These are phyloP conservation scores for Microdon myrmicae DNA, from an alignment of 2,888 invertebrate species.

Conservation along the genomic window DNA sequence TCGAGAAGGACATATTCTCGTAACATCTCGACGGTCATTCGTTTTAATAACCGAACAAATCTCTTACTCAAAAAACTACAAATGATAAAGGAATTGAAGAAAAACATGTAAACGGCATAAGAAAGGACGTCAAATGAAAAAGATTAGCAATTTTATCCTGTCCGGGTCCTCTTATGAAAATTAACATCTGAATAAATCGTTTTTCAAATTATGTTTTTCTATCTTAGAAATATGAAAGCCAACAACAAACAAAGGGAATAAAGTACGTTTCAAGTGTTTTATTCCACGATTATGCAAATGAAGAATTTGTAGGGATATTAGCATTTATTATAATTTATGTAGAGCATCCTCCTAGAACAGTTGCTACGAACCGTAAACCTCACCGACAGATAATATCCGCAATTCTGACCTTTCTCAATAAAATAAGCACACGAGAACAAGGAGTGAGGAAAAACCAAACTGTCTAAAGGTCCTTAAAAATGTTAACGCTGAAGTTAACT, in stretches of 20 bases:
- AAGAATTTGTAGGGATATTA: slow-evolving; percentile 21
- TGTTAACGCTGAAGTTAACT: no score
- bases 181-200: slow-evolving; percentile 34
- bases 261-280: slow-evolving; percentile 33
- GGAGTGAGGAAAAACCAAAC: no score
- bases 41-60: slow-evolving; percentile 43
- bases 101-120: no score
- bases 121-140: no score
- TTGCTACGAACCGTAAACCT: no score
- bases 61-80: slow-evolving; percentile 32
- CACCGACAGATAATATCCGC: no score
- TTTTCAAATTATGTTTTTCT: slow-evolving; percentile 5
- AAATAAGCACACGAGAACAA: no score
- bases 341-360: no score
- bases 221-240: slow-evolving; percentile 3
- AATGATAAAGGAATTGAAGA: slow-evolving; percentile 40
- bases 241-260: no score
- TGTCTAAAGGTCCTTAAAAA: no score
- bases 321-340: slow-evolving; percentile 14
- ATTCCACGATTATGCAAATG: slow-evolving; percentile 40
- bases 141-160: slow-evolving; percentile 31
- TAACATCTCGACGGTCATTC: slow-evolving; percentile 30
- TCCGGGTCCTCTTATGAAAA: slow-evolving; percentile 27
- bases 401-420: no score
- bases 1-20: no score